Conservation (phyloP, 2,797 vertebrate genomes). For the Dromococcyx pavoninus region DNA sequence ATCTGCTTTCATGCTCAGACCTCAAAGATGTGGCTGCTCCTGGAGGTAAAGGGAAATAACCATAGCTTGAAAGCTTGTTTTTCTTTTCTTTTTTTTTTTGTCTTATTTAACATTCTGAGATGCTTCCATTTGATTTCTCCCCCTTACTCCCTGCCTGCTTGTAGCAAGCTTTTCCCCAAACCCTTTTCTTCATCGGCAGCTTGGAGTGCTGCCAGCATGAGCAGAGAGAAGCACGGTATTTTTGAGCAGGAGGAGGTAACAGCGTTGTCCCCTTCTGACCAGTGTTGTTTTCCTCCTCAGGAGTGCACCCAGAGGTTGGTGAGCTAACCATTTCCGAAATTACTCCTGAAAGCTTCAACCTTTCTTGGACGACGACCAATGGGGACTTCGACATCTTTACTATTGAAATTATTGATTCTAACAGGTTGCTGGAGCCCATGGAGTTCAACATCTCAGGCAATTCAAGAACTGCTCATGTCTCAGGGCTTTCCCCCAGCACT, state of each 20-base stretch:
- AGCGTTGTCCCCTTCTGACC: background rate
- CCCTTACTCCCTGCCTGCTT: background rate
- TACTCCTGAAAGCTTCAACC: conserved; percentile 89
- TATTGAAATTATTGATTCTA: conserved; percentile 96
- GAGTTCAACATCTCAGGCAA: conserved; percentile 86
- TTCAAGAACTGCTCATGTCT: conserved; percentile 80
- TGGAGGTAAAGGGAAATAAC: background rate
- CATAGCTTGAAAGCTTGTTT: background rate
- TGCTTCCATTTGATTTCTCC: background rate
- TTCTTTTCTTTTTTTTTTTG: background rate
- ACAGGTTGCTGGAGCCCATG: conserved; percentile 87
- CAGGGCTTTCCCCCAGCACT: conserved; percentile 89
- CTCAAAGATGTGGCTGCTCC: background rate
- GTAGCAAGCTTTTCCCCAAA: conserved; percentile 24
- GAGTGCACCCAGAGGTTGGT: conserved; percentile 82
- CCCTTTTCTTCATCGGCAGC: background rate
- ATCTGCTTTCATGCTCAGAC: conserved; percentile 9
- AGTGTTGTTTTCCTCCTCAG: conserved; percentile 81
- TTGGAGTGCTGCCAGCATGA: background rate
- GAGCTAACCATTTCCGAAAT: conserved; percentile 85
- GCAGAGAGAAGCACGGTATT: background rate
- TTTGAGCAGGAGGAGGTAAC: background rate
- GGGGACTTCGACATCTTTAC: conserved; percentile 87
- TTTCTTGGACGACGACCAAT: conserved; percentile 86
- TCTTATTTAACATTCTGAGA: background rate